A percentile compares a stretch with the other conserved stretches of the same genome.
Conservation (phyloP, 2,797 vertebrate species). For the Muraenolepis orangiensis region DNA sequence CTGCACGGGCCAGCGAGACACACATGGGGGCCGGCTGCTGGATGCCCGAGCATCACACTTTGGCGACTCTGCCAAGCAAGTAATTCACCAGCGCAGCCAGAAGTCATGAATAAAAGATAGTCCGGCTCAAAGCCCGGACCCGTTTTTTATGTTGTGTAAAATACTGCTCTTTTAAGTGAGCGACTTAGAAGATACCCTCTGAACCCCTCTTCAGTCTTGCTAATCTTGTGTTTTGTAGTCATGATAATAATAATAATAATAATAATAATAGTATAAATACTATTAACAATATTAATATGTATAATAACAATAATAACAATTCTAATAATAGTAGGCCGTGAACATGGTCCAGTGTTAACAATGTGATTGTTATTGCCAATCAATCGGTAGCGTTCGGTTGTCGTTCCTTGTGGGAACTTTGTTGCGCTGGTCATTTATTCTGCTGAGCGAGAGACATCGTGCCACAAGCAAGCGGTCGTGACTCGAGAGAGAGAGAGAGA, state of each 20-base stretch:
- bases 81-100: constrained; percentile 74
- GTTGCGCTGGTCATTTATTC: constrained; percentile 40
- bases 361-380: not conserved
- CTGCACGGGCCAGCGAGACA: constrained; percentile 61
- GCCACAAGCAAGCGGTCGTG: constrained; percentile 33
- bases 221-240: constrained; percentile 25
- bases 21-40: too few species aligned
- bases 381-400: not conserved
- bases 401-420: not conserved
- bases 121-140: constrained; percentile 67
- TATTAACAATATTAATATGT: not conserved
- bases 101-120: constrained; percentile 78
- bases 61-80: constrained; percentile 76
- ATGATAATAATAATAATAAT: too few species aligned
- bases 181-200: not conserved
- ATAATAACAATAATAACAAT: not conserved
- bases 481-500: too few species aligned
- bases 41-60: constrained; percentile 67
- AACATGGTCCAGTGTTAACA: not conserved
- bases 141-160: constrained; percentile 67
- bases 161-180: constrained; percentile 65
- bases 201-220: constrained; percentile 35
- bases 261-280: not conserved
- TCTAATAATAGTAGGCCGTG: not conserved
- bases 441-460: constrained; percentile 31